Evolutionary conservation across 2,797 vertebrate species (phyloP).

Genomic region (Cygnus olor): DNA sequence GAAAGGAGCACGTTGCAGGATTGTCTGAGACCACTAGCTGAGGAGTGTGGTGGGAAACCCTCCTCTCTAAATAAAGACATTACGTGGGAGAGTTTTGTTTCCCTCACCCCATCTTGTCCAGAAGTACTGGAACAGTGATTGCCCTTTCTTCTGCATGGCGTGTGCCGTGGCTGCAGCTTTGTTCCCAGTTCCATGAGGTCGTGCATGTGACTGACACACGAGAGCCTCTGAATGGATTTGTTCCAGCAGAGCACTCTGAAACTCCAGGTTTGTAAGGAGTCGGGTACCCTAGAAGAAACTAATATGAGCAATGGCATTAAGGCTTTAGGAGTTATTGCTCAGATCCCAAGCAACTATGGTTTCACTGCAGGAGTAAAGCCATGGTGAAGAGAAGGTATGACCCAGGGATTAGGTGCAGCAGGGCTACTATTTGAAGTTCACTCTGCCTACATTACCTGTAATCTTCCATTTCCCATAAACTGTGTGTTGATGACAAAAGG

Average conservation of each 20-base stretch:
- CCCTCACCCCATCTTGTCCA: neutral
- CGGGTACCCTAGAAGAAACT: neutral
- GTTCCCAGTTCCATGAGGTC: neutral
- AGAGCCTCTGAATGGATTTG: neutral
- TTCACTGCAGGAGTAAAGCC: neutral
- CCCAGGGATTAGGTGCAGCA: neutral
- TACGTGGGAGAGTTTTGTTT: conserved; percentile 22
- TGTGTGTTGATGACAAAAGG: neutral
- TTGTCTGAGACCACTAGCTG: neutral
- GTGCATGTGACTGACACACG: neutral
- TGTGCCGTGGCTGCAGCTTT: neutral
- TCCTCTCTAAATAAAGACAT: neutral
- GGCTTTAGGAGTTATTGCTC: neutral
- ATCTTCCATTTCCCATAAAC: neutral
- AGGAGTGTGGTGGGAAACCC: neutral
- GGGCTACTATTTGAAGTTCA: neutral
- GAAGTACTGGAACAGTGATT: neutral
- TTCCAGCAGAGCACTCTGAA: neutral
- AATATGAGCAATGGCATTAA: neutral
- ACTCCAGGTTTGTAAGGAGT: neutral
- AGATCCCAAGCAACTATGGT: neutral
- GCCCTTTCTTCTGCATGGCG: neutral
- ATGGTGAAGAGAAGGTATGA: neutral
- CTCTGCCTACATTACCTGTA: neutral
- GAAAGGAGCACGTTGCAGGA: conserved; percentile 11